These are phyloP conservation scores for Plagodis pulveraria DNA, from an alignment of 2,888 invertebrate species.

Conservation along the genomic window DNA sequence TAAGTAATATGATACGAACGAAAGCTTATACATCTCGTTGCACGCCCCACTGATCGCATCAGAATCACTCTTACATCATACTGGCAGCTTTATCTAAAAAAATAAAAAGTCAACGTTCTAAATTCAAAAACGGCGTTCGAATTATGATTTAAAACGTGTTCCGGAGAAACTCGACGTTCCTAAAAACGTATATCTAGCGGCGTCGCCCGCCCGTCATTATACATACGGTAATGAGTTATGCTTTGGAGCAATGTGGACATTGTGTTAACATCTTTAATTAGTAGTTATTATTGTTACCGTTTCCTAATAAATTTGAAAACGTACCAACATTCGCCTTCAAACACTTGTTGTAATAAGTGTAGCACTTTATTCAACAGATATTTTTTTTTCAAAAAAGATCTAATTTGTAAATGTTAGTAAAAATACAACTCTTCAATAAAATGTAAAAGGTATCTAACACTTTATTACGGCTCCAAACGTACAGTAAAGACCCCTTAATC, in stretches of 20 bases:
- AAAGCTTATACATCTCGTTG: slow-evolving; percentile 8
- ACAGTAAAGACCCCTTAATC: no score
- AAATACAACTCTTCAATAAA: no score
- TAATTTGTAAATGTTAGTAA: no score
- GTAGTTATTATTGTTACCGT: no score
- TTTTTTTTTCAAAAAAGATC: no score
- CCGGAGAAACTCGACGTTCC: slow-evolving; percentile 83
- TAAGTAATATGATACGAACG: slow-evolving; percentile 16
- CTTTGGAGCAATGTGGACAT: slow-evolving; percentile 58
- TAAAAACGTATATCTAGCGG: slow-evolving; percentile 80
- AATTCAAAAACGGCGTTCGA: slow-evolving; percentile 80
- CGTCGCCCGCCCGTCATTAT: slow-evolving; percentile 66
- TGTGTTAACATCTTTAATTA: slow-evolving; percentile 11
- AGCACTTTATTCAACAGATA: no score
- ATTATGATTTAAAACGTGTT: slow-evolving; percentile 85
- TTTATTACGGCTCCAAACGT: no score
- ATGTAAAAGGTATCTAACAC: no score
- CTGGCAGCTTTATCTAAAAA: slow-evolving; percentile 43
- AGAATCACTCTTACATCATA: slow-evolving; percentile 26
- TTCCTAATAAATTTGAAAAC: no score
- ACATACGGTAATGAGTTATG: slow-evolving; percentile 78
- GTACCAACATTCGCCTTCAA: no score
- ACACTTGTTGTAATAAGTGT: no score
- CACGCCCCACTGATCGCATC: slow-evolving; percentile 20
- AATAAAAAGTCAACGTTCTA: slow-evolving; percentile 78